A percentile compares a stretch with the other conserved stretches of the same genome.
phyloP scores from a whole-genome alignment of 2,113 vertebrate species.

The Ivindomyrus marchei region DNA sequence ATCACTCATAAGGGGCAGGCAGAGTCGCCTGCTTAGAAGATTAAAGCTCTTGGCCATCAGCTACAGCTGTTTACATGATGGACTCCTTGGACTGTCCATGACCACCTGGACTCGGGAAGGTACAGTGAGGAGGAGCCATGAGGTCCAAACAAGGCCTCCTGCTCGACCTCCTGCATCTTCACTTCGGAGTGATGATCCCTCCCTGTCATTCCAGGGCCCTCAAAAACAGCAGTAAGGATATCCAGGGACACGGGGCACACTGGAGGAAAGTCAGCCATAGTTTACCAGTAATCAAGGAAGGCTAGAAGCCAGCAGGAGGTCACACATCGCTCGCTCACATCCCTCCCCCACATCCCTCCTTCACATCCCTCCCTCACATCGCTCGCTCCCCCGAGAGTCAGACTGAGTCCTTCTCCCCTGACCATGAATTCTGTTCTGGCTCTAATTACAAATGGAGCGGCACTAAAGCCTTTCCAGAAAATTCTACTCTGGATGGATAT shows the following conservation, averaged over 20 bases:
- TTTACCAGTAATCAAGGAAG: neutral
- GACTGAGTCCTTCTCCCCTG: neutral
- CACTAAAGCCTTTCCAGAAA: neutral
- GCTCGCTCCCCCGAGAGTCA: neutral
- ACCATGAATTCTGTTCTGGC: neutral
- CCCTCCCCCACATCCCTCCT: too few relatives aligned
- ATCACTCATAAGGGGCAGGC: conserved; percentile 27
- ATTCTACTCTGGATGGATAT: neutral
- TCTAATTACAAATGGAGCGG: neutral
- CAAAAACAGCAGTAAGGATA: neutral
- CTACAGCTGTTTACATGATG: neutral
- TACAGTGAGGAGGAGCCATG: neutral
- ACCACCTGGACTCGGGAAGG: neutral
- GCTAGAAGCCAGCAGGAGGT: neutral
- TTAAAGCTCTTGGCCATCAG: neutral
- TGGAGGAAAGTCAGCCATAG: neutral
- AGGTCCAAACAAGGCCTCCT: neutral
- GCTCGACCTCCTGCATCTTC: neutral
- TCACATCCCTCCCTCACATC: too few relatives aligned
- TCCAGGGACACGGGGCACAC: neutral
- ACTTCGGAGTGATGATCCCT: neutral
- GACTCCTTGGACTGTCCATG: neutral
- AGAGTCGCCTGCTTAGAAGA: neutral
- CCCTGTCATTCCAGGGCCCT: neutral
- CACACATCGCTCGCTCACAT: neutral